Conservation (phyloP, 1,140 invertebrate genomes). For the Vanessa atalanta region DNA sequence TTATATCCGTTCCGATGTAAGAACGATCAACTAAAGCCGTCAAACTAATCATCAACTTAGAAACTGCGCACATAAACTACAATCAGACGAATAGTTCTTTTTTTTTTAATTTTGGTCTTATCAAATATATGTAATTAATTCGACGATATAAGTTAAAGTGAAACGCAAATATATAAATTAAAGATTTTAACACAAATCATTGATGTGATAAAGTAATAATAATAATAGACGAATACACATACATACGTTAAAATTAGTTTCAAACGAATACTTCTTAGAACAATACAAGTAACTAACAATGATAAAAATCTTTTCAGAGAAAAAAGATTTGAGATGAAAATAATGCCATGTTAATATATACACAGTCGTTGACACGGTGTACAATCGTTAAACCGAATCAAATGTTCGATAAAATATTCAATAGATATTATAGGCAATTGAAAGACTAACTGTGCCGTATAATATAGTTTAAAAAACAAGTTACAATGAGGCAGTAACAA, state of each 20-base stretch:
- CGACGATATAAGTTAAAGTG: not conserved
- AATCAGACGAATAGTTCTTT: not conserved
- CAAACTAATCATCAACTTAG: slow-evolving; percentile 17
- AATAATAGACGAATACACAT: too few species aligned
- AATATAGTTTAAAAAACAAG: slow-evolving; percentile 31
- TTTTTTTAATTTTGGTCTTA: not conserved
- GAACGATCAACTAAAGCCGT: slow-evolving; percentile 9
- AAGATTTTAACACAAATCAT: too few species aligned
- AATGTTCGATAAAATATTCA: slow-evolving; percentile 28
- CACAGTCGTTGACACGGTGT: not conserved
- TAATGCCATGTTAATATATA: not conserved
- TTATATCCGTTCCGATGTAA: slow-evolving; percentile 15
- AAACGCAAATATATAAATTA: not conserved
- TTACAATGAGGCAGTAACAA: slow-evolving; percentile 35
- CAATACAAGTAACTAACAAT: too few species aligned
- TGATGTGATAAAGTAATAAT: too few species aligned
- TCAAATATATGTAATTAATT: not conserved
- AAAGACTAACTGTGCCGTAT: slow-evolving; percentile 20
- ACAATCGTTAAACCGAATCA: slow-evolving; percentile 7
- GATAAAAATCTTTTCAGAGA: not conserved
- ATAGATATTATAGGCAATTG: slow-evolving; percentile 41
- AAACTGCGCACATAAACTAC: not conserved
- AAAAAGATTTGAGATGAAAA: not conserved
- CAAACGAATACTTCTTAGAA: too few species aligned
- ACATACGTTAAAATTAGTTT: too few species aligned